phyloP scores from a whole-genome alignment of 37 sponge, comb jelly and placozoan genomes.

The Geodia barretti region DNA sequence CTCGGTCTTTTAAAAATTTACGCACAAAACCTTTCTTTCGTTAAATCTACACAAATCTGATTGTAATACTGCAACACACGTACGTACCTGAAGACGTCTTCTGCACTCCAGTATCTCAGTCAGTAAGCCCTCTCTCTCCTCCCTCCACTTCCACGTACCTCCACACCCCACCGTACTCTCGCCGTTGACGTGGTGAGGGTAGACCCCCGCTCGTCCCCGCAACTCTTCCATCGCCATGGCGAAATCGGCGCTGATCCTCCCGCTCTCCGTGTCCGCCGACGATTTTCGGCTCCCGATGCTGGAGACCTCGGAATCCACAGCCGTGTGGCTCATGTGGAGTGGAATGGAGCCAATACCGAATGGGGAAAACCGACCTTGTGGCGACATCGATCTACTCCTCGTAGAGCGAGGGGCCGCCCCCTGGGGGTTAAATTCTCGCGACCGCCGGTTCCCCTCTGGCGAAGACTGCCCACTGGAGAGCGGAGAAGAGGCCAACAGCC shows the following conservation, averaged over 20 bases:
- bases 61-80: no score
- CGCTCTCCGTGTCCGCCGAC: neutral
- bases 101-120: neutral
- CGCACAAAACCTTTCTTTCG: no score
- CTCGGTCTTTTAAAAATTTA: no score
- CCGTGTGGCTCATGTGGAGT: neutral
- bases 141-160: neutral
- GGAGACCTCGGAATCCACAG: neutral
- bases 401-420: neutral
- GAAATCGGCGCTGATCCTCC: neutral
- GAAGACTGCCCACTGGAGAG: neutral
- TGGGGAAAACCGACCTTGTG: neutral
- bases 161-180: neutral
- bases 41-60: no score
- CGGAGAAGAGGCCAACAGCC: neutral
- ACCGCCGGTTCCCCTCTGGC: neutral
- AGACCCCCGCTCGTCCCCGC: no score
- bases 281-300: neutral
- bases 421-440: no score
- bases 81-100: neutral
- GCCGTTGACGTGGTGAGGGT: no score
- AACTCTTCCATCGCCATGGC: neutral
- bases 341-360: neutral
- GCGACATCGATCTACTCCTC: neutral
- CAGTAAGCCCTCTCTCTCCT: neutral